These are phyloP conservation scores for Oncorhynchus keta DNA, from an alignment of 2,113 vertebrate genomes.

Conservation along the genomic window DNA sequence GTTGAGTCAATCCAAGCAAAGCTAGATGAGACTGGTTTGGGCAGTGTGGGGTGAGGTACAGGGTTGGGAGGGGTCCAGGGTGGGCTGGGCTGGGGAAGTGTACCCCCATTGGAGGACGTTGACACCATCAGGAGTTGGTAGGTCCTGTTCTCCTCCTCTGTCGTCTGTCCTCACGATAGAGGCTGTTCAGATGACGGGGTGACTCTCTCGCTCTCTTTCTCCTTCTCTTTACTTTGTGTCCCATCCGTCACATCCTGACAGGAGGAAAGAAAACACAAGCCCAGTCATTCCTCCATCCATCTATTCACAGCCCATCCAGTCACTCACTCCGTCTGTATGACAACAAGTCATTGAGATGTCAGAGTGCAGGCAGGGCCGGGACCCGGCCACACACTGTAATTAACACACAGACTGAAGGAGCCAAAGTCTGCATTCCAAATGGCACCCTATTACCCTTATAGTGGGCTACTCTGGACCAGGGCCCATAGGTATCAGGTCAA, in stretches of 20 bases:
- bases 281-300: not conserved
- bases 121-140: not conserved
- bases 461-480: too few relatives aligned
- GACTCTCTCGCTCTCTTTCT: conserved; percentile 19
- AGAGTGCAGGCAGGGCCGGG: not conserved
- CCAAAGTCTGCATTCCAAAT: not conserved
- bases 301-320: not conserved
- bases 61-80: conserved; percentile 7
- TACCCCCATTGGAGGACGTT: not conserved
- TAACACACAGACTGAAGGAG: conserved; percentile 5
- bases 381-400: conserved; percentile 2
- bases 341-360: conserved; percentile 4
- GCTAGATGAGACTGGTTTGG: not conserved
- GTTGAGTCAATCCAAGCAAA: conserved; percentile 23
- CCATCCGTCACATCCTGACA: conserved; percentile 63
- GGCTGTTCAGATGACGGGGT: conserved; percentile 16
- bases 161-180: not conserved
- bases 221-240: conserved; percentile 3
- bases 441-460: too few relatives aligned
- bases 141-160: not conserved
- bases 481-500: too few relatives aligned
- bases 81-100: not conserved
- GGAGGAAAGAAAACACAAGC: conserved; percentile 5
- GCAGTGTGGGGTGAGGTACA: not conserved
- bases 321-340: not conserved